Evolutionary conservation across 2,888 invertebrate genomes (phyloP).

Genomic region (Scaptomyza tumidula): DNA sequence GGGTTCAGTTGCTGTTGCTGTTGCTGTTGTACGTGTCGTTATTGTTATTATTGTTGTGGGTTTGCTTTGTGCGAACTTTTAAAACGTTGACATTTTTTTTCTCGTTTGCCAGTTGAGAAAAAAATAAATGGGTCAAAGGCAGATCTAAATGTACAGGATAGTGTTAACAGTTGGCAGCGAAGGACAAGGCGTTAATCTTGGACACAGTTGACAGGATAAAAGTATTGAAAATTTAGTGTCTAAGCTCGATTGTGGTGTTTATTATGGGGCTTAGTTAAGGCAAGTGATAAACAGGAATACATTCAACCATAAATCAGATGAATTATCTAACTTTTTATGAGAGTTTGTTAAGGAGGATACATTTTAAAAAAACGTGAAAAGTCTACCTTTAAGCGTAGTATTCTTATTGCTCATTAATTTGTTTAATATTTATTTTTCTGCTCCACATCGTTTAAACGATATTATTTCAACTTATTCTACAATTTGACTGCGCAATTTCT

Average conservation of each 20-base stretch:
- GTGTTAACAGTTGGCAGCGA: slow-evolving; percentile 40
- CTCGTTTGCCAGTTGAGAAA: slow-evolving; percentile 2
- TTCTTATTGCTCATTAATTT: too few species aligned
- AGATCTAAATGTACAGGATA: slow-evolving; percentile 25
- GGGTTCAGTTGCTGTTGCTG: slow-evolving; percentile 48
- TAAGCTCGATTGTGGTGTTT: slow-evolving; percentile 12
- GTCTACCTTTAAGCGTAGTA: too few species aligned
- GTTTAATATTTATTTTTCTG: too few species aligned
- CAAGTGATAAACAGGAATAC: slow-evolving; percentile 9
- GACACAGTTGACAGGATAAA: slow-evolving; percentile 21
- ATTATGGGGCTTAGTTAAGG: slow-evolving; percentile 8
- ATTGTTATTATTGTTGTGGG: slow-evolving; percentile 16
- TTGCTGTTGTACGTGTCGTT: slow-evolving; percentile 20
- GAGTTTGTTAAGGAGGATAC: not conserved
- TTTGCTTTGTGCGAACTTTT: slow-evolving; percentile 48
- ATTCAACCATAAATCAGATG: slow-evolving; percentile 15
- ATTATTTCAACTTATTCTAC: not conserved
- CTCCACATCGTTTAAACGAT: not conserved
- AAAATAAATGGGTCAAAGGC: slow-evolving; percentile 22
- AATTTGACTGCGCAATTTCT: not conserved
- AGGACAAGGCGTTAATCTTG: slow-evolving; percentile 34
- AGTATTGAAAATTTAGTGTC: slow-evolving; percentile 26
- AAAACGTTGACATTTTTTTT: slow-evolving; percentile 53
- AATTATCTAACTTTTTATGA: slow-evolving; percentile 16
- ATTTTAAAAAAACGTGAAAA: too few species aligned